Conservation (phyloP, 2,113 vertebrate species). For the Hirundichthys speculiger region DNA sequence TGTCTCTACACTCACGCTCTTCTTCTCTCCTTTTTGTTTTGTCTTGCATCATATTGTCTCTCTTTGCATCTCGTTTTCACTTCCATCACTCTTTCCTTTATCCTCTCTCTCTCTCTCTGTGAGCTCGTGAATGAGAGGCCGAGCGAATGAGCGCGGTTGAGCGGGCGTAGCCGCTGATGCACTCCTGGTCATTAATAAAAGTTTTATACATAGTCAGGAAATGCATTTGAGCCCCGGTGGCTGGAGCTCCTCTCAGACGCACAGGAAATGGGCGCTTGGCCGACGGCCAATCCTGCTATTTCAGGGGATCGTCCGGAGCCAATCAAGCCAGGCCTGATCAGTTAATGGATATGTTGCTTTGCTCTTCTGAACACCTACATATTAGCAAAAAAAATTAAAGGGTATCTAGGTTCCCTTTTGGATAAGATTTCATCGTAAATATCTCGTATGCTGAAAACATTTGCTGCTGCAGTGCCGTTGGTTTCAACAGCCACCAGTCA, state of each 20-base stretch:
- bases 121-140: constrained; percentile 51
- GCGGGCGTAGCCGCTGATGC: constrained; percentile 75
- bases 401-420: background rate
- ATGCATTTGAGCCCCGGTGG: constrained; percentile 83
- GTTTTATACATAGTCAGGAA: constrained; percentile 86
- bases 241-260: constrained; percentile 82
- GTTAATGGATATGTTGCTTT: constrained; percentile 79
- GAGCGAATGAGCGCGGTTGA: constrained; percentile 46
- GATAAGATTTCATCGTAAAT: no score
- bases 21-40: constrained; percentile 37
- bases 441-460: no score
- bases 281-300: constrained; percentile 81
- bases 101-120: constrained; percentile 28
- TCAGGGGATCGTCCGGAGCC: constrained; percentile 76
- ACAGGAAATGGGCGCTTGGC: constrained; percentile 85
- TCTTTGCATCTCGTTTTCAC: constrained; percentile 54
- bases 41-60: constrained; percentile 29
- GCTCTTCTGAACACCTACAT: constrained; percentile 65
- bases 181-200: constrained; percentile 87
- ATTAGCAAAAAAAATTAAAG: constrained; percentile 70
- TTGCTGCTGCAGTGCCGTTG: no score
- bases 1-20: constrained; percentile 25
- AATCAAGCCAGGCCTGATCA: constrained; percentile 73
- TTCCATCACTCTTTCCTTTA: constrained; percentile 21
- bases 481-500: no score